Evolutionary conservation across 2,888 invertebrate species (phyloP).

Genomic region (Nephrotoma appendiculata): DNA sequence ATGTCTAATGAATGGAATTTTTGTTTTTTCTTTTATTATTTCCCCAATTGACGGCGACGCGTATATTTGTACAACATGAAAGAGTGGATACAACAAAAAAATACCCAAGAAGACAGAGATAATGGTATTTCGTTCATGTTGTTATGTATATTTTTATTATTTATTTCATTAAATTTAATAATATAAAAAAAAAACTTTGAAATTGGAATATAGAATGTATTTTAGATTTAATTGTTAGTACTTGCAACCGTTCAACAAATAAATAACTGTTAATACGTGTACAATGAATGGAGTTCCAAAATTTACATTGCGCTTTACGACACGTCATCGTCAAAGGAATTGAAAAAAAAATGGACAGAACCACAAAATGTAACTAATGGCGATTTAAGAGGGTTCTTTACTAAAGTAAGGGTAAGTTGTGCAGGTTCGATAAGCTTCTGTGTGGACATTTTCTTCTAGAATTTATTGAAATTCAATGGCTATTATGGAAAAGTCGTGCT

Average conservation of each 20-base stretch:
- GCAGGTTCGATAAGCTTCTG: too few relatives aligned
- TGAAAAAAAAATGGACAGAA: neutral
- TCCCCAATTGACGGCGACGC: neutral
- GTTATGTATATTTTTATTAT: neutral
- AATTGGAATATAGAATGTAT: neutral
- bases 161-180: neutral
- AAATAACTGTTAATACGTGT: neutral
- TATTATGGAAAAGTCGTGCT: too few relatives aligned
- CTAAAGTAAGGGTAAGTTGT: too few relatives aligned
- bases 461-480: too few relatives aligned
- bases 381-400: neutral
- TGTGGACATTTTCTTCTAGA: too few relatives aligned
- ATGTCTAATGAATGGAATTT: slow-evolving; percentile 2
- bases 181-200: neutral
- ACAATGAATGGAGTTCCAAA: neutral
- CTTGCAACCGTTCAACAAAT: neutral
- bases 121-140: neutral
- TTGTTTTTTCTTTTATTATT: neutral
- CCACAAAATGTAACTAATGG: too few relatives aligned
- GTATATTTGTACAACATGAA: neutral
- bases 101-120: neutral
- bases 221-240: neutral
- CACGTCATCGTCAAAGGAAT: neutral
- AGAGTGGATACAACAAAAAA: neutral
- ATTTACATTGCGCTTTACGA: neutral